Base-by-base conservation (phyloP, 2,888 invertebrate genomes). In the Eilema caniola region DNA sequence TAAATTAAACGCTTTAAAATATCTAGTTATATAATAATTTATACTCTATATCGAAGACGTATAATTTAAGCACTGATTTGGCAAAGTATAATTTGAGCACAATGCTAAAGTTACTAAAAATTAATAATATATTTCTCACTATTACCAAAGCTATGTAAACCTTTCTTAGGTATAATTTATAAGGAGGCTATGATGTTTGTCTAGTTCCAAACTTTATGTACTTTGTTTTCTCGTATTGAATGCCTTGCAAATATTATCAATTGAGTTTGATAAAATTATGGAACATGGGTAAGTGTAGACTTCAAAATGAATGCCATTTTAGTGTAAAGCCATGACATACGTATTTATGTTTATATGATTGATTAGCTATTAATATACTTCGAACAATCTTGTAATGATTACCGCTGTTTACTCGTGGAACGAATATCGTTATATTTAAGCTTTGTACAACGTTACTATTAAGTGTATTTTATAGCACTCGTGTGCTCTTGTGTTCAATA, bases 401-500 rank as follows among this genome's bases (percentile, higher is more conserved):
- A 63, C 68, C 66, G 72, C 73, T 77, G 67, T 73, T 71, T 59
- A 66, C 67, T 73, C 66, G 68, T 80, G 72, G 74, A 71, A 75
- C 75, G 75, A 80, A 83, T 82, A 83, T 79, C 72, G 77, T 73
- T 79, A 73, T 79, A 74, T 73, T 80, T 83, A 82, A 84, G 85
- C 86, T 84, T 86, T 84, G 81, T 86, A 87, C 73, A 73, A 80
- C 80, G 80, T 83, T 77, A 83, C 57, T 81, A 69, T 71, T 83
- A 81, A 84, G 84, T 86, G 84, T 87, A 87, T 88, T 88, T 80
- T 85, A 86, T 81, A 83, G 87, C 87, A 88, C 89, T 73, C 73
- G 76, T 83, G 88, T 89, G 90, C 88, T 87, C 84, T 88, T 88
- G 89, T 90, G 90, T 90, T 91, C 88, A 91, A 89, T 90, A 90